Conservation (phyloP, 1,140 invertebrate species). For the Myzus persicae region DNA sequence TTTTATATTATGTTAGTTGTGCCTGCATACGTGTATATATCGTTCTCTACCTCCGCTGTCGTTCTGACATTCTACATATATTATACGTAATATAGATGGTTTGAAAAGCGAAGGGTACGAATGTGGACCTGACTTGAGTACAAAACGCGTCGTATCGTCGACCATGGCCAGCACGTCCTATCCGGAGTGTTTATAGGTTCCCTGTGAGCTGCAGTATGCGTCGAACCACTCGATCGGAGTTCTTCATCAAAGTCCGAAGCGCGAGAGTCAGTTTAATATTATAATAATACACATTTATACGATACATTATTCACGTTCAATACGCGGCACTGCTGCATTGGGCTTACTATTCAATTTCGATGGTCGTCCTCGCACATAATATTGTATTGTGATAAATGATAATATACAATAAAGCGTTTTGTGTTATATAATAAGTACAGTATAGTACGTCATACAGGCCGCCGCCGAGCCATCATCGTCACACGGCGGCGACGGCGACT, state of each 20-base stretch:
- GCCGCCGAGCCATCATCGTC: neutral
- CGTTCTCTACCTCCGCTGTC: neutral
- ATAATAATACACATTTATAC: neutral
- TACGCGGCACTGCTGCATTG: neutral
- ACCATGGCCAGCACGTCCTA: neutral
- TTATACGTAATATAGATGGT: neutral
- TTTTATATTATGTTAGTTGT: neutral
- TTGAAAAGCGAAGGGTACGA: neutral
- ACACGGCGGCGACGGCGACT: neutral
- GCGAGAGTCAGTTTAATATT: neutral
- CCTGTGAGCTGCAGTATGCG: neutral
- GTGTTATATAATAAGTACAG: neutral
- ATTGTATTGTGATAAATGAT: no score
- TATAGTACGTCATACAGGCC: neutral
- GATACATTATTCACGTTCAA: neutral
- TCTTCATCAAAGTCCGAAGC: neutral
- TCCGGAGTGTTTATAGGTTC: neutral
- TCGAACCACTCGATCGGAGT: neutral
- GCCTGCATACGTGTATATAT: neutral
- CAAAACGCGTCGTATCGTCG: neutral
- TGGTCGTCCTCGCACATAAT: neutral
- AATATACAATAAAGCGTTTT: no score
- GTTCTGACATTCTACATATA: neutral
- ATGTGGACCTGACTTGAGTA: neutral
- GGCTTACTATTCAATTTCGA: neutral